Evolutionary conservation across 1,140 invertebrate species (phyloP).

Genomic region (Drosophila orosa): DNA sequence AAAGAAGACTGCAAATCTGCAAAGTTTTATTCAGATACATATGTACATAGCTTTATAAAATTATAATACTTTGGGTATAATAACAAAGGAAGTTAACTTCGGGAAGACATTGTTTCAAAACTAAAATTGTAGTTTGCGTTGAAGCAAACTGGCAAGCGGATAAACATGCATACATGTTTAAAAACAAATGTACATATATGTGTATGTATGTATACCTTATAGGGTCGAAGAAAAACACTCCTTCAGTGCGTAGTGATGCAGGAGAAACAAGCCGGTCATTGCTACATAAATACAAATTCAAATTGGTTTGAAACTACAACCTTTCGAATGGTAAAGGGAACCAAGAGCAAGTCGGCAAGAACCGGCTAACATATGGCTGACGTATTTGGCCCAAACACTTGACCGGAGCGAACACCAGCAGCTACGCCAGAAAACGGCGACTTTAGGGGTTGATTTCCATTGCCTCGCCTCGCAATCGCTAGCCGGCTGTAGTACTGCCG

Average conservation of each 20-base stretch:
- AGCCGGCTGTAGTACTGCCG: constrained; percentile 10
- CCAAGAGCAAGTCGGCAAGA: constrained; percentile 51
- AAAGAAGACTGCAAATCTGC: too few species aligned
- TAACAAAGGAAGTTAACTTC: too few species aligned
- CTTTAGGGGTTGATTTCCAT: constrained; percentile 67
- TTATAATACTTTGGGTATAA: too few species aligned
- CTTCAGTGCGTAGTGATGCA: too few species aligned
- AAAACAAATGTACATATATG: neutral
- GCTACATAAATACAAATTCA: neutral
- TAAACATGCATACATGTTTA: too few species aligned
- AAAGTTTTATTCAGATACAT: too few species aligned
- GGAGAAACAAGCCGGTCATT: neutral
- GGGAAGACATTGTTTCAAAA: too few species aligned
- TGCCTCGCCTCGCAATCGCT: constrained; percentile 15
- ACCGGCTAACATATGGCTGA: constrained; percentile 61
- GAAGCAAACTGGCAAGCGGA: too few species aligned
- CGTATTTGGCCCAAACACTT: constrained; percentile 52
- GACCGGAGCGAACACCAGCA: constrained; percentile 51
- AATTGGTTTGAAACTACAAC: neutral
- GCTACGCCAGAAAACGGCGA: constrained; percentile 35
- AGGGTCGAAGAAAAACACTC: too few species aligned
- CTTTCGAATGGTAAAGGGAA: neutral
- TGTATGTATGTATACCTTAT: neutral
- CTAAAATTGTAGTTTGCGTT: too few species aligned
- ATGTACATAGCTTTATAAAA: too few species aligned